Base-by-base conservation (phyloP, 2,113 vertebrate genomes). In the Mola mola region DNA sequence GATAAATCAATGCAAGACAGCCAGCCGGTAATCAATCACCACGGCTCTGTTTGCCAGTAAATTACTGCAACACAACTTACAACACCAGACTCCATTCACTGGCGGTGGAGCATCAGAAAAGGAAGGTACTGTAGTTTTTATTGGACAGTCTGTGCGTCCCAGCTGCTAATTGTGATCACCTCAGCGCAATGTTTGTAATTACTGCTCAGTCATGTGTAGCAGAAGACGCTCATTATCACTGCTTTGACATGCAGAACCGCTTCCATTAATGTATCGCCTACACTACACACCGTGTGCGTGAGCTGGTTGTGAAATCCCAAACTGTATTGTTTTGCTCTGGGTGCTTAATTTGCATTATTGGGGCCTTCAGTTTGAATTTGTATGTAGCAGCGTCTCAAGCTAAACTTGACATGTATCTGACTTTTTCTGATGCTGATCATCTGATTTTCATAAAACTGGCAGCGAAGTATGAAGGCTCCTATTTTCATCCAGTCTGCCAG, bases 1-100 rank as follows among this genome's bases (percentile, higher is more conserved):
- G 72, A 69, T 65, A 82, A 86, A 89, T 91, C 87, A 75, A 88
- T 88, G 59, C 9, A n/a, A 31, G 55, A 51, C 55, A 51, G 48
- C 21, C 6, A 52, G 7, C 5, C 20, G 47, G 43, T 79, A 56
- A 72, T 70, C 58, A 79, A 48, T 71, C 72, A 21, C 9, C 66
- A 22, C 33, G 3, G 15, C 58, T 63, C 28, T 74, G 50, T 64
- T 65, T 53, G 50, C 37, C 31, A 38, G 52, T 51, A 63, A 74
- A 83, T 77, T 48, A 75, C 63, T 40, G 51, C 77, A 26, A 72
- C 57, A 64, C 44, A 57, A 22, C 65, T 64, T 38, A 42, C 78
- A 69, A 72, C 46, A 58, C 31, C 8, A 19, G 44, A 57, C 37
- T 44, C 10, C 11, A 42, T 64, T 73, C 57, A 57, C 38, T 40